phyloP scores from a whole-genome alignment of 2,113 vertebrate genomes.

The Anoura caudifer region DNA sequence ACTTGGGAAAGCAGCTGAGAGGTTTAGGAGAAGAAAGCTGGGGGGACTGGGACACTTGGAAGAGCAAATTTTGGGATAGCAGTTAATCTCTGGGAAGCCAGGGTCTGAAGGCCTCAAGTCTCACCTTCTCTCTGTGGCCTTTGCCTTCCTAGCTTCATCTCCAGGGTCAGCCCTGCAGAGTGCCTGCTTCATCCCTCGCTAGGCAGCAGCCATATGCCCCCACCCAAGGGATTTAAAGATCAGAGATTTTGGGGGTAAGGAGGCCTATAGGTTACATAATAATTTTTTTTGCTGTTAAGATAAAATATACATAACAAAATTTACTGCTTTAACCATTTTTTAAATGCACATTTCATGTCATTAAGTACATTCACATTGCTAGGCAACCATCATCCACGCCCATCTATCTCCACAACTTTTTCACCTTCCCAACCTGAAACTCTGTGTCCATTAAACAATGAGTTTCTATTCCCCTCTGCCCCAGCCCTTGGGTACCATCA shows the following conservation, averaged over 20 bases:
- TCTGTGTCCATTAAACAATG: not conserved
- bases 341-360: not conserved
- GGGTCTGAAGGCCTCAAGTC: not conserved
- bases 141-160: not conserved
- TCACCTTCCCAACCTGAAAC: not conserved
- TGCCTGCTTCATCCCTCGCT: not conserved
- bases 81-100: not conserved
- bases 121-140: not conserved
- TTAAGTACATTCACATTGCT: not conserved
- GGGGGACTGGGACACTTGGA: accelerated
- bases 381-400: not conserved
- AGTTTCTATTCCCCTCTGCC: not conserved
- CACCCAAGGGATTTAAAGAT: not conserved
- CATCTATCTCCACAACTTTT: not conserved
- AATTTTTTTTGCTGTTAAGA: not conserved
- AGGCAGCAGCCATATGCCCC: not conserved
- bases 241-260: not conserved
- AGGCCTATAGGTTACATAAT: not conserved
- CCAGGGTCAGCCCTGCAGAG: not conserved
- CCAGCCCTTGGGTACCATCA: not conserved
- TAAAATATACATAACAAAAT: not conserved
- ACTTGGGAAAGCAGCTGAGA: not conserved
- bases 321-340: not conserved
- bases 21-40: not conserved
- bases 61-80: not conserved